Evolutionary conservation across 1,140 invertebrate genomes (phyloP), one percentile per base, ranked within the genome.

Genomic region (Radopholus similis): DNA sequence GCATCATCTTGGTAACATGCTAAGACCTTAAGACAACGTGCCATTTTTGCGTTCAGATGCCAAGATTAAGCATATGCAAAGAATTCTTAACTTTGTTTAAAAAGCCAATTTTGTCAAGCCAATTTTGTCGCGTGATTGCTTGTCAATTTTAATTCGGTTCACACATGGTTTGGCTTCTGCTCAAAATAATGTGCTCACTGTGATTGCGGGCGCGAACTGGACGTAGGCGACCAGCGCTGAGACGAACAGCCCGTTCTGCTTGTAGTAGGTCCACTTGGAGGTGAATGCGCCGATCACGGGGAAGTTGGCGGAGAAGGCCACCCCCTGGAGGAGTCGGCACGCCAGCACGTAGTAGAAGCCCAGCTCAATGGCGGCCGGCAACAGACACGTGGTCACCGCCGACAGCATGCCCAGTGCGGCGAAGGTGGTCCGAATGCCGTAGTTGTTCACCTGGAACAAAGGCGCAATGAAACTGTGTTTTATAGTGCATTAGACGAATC

Each of bases 251-350:
- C 76, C 76, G 42, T 77, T 77, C 59, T 77, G 76, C 42, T 77
- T 77, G 53, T 77, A 80, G 53, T 80, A 80, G 2, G 76, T 80
- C 76, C 76, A 77, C 69, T 80, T 77, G 15, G 77, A 70, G 2
- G 77, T 72, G 42, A 77, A 80, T n/a, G 77, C 75, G 1, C 76
- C 76, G 47, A 77, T 80, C n/a, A 80, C 76, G 15, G 76, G 76
- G 30, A 77, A 80, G 60, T 75, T 80, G n/a, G 62, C 70, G 11
- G 76, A 69, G 47, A 77, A 77, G 18, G 75, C 78, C 38, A 81
- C 56, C n/a, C 72, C 73, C 60, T 75, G 73, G 57, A 78, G 64
- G 30, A 77, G 35, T n/a, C 73, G 71, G 21, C 44, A 44, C 11
- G 56, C 75, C n/a, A 75, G 56, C 44, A 72, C 62, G 26, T 69